Percentiles rank a stretch among this genome's conserved stretches.
These are phyloP conservation scores for Channa maculata DNA, from an alignment of 2,113 vertebrate species.

Conservation along the genomic window DNA sequence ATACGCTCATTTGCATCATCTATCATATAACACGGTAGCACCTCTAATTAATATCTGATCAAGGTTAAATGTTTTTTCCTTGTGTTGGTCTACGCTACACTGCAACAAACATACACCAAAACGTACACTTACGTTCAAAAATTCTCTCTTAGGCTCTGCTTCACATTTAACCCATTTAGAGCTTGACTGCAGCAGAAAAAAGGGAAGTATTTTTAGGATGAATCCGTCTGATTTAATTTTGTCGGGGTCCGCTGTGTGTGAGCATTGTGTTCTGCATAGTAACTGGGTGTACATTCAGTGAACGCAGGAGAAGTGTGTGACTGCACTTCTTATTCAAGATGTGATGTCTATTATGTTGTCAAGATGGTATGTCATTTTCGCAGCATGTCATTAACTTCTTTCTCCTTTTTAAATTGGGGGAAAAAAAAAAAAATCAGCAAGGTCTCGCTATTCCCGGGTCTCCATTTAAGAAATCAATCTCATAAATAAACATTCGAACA, in stretches of 20 bases:
- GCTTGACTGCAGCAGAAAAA: constrained; percentile 24
- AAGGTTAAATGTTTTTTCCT: not conserved
- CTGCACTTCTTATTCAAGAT: not conserved
- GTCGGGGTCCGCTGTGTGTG: constrained; percentile 6
- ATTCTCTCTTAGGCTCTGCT: constrained; percentile 19
- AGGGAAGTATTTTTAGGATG: constrained; percentile 38
- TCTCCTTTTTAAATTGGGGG: constrained; percentile 12
- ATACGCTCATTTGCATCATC: not conserved
- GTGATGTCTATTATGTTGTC: not conserved
- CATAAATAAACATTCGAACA: constrained; percentile 67
- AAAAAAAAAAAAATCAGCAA: constrained; percentile 3
- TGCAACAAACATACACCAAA: not conserved
- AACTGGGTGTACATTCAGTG: not conserved
- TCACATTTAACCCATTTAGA: constrained; percentile 28
- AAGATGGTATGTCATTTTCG: not conserved
- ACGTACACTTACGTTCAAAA: too few species aligned
- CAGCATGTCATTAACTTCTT: not conserved
- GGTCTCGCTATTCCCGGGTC: constrained; percentile 37
- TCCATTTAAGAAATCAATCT: constrained; percentile 62
- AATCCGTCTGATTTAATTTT: constrained; percentile 25
- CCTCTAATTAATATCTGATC: not conserved
- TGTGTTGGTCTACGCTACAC: not conserved
- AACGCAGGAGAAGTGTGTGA: not conserved
- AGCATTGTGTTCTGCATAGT: not conserved
- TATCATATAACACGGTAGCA: not conserved